Evolutionary conservation across 2,113 vertebrate species (phyloP), one percentile per base, ranked within the genome.

Genomic region (Pholis gunnellus): DNA sequence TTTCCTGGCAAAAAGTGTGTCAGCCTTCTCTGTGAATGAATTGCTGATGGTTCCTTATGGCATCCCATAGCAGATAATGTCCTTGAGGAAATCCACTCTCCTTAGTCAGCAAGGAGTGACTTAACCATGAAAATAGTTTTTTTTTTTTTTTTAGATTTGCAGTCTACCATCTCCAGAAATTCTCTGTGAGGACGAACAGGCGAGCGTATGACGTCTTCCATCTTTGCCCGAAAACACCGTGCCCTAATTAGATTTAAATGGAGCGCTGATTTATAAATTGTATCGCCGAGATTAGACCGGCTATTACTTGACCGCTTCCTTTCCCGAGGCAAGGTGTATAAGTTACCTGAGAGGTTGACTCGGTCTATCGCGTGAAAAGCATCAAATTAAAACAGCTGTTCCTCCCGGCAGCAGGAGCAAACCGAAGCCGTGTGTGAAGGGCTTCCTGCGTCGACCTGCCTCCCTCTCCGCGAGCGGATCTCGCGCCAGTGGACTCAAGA

Each of bases 311-410:
- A 64, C 67, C n/a, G 40, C 4, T 42, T 75, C 57, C 25, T 50
- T 78, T 3, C 80, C 48, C 1, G 54, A 81, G 56, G 60, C 44
- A 29, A 69, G 72, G 44, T 1, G 2, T 18, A 0, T 34, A 65
- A 61, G 77, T 92, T 92, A 92, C 92, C 92, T 89, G 84, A 46
- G 40, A 73, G 74, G 78, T 38, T n/a, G 77, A 56, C 56, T 48
- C 38, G 54, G n/a, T 13, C 5, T 65, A 25, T 11, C 20, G 78
- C 2, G 18, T 11, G 69, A 29, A 42, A 68, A 52, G 44, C 78
- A 64, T 66, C 52, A 46, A 15, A 73, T 42, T 20, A n/a, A 64
- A 6, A 34, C 5, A 48, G 72, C 29, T 3, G 56, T 20, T 46
- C 38, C 50, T 81, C 65, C 79, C 31, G 59, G 29, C 27, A 31